Evolutionary conservation across 2,888 invertebrate species (phyloP).

Genomic region (Trissolcus brochymenae): DNA sequence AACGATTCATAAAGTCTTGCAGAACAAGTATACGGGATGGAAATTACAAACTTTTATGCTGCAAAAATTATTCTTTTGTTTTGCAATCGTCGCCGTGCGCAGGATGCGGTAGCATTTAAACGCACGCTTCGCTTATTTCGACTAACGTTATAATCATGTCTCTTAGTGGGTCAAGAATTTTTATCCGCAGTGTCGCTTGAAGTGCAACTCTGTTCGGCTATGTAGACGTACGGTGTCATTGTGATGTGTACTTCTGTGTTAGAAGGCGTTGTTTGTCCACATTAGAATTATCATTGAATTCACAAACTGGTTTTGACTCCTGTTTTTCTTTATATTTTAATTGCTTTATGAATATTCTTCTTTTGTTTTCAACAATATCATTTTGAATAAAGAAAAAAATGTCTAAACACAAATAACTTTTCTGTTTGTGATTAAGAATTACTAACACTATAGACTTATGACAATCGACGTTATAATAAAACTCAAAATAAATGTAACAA

Average conservation of each 20-base stretch:
- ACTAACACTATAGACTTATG: too few species aligned
- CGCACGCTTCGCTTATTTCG: slow-evolving; percentile 49
- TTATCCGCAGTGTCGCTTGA: slow-evolving; percentile 19
- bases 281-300: too few species aligned
- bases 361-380: too few species aligned
- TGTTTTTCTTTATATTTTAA: too few species aligned
- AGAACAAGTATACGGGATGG: neutral
- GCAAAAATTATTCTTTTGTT: slow-evolving; percentile 31
- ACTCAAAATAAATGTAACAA: too few species aligned
- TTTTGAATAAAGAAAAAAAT: too few species aligned
- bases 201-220: slow-evolving; percentile 10
- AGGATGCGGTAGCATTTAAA: slow-evolving; percentile 43
- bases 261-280: neutral
- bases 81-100: slow-evolving; percentile 33
- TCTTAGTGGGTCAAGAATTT: slow-evolving; percentile 56
- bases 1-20: too few species aligned
- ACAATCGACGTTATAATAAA: too few species aligned
- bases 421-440: too few species aligned
- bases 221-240: slow-evolving; percentile 16
- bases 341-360: too few species aligned
- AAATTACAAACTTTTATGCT: slow-evolving; percentile 3
- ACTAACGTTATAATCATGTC: slow-evolving; percentile 48
- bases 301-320: too few species aligned
- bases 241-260: neutral
- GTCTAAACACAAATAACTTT: too few species aligned